phyloP scores from a whole-genome alignment of 2,113 vertebrate species.

The Paradisaea rubra region DNA sequence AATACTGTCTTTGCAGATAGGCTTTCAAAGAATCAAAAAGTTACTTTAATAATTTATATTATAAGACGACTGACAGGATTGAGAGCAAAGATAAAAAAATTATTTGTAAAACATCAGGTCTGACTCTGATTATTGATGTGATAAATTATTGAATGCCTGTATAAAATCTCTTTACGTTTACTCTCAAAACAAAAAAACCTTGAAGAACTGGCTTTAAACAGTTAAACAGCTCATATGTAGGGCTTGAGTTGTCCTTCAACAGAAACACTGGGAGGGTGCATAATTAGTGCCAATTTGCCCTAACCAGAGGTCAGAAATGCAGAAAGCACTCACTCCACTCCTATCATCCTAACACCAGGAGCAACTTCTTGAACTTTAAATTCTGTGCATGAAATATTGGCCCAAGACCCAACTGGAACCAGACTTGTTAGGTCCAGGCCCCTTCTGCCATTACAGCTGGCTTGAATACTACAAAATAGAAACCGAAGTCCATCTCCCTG shows the following conservation, averaged over 20 bases:
- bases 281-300: neutral
- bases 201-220: conserved; percentile 38
- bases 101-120: conserved; percentile 54
- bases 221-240: neutral
- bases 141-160: conserved; percentile 52
- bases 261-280: neutral
- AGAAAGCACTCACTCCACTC: neutral
- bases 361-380: neutral
- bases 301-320: neutral
- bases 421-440: neutral
- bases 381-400: neutral
- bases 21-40: conserved; percentile 42
- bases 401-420: neutral
- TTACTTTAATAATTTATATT: conserved; percentile 60
- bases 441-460: neutral
- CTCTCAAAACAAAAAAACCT: conserved; percentile 28
- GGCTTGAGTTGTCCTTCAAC: conserved; percentile 2
- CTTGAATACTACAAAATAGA: rapidly evolving
- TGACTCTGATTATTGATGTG: conserved; percentile 50
- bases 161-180: neutral
- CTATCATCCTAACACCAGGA: neutral
- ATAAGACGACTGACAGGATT: conserved; percentile 45
- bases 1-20: conserved; percentile 20
- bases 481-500: neutral
- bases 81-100: conserved; percentile 35